A percentile compares a stretch with the other conserved stretches of the same genome.
phyloP scores from a whole-genome alignment of 1,140 invertebrate species.

The Drosophila tropicalis region DNA sequence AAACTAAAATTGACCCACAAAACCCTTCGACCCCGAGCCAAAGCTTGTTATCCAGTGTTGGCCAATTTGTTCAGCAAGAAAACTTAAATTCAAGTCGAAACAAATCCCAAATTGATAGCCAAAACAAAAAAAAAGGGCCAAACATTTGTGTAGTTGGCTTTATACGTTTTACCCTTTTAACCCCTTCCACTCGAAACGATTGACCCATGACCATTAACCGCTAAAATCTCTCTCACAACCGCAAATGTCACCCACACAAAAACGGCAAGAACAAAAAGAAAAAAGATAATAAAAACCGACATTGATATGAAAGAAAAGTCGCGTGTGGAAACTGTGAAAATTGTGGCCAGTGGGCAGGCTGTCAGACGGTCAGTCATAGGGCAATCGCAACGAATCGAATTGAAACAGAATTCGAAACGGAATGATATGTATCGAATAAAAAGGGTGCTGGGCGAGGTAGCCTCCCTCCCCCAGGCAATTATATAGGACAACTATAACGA shows the following conservation, averaged over 20 bases:
- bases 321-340: constrained; percentile 37
- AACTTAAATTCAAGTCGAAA: neutral
- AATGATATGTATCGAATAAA: constrained; percentile 30
- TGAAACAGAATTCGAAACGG: constrained; percentile 30
- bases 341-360: constrained; percentile 44
- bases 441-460: neutral
- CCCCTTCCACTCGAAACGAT: neutral
- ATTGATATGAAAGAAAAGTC: neutral
- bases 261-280: constrained; percentile 15
- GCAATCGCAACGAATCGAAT: constrained; percentile 49
- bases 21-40: neutral
- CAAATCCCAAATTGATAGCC: constrained; percentile 1
- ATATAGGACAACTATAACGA: constrained; percentile 39
- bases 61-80: neutral
- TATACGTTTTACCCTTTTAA: neutral
- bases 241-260: constrained; percentile 51
- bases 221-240: constrained; percentile 52
- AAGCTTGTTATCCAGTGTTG: neutral
- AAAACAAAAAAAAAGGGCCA: neutral
- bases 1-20: neutral
- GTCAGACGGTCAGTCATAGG: constrained; percentile 15
- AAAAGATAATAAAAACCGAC: neutral
- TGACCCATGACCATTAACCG: constrained; percentile 47
- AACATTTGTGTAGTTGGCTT: constrained; percentile 16
- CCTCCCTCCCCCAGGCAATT: constrained; percentile 35